Evolutionary conservation across 2,113 vertebrate genomes (phyloP).

Genomic region (Oryctolagus cuniculus): DNA sequence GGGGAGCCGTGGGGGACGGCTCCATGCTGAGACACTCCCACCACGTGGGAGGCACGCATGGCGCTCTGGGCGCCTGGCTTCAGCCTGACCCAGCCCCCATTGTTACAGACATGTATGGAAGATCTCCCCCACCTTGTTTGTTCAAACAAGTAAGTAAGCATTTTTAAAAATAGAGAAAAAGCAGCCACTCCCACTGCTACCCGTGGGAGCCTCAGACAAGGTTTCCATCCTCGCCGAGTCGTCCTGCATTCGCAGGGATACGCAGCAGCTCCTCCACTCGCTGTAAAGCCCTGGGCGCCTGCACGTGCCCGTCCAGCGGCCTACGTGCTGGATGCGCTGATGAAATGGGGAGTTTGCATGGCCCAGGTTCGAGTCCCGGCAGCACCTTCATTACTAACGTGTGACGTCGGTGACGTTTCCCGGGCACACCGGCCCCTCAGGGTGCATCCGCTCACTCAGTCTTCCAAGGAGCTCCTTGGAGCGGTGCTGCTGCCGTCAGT

Average conservation of each 20-base stretch:
- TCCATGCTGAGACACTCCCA: too few relatives aligned
- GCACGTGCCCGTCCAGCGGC: background rate
- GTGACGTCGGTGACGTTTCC: background rate
- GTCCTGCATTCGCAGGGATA: background rate
- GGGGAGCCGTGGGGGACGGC: too few relatives aligned
- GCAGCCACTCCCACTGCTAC: background rate
- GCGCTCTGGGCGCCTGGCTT: too few relatives aligned
- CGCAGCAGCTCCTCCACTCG: background rate
- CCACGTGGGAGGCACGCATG: too few relatives aligned
- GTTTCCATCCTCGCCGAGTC: background rate
- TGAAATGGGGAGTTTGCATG: background rate
- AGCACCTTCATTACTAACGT: conserved; percentile 15
- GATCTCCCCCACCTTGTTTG: background rate
- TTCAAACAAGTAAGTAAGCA: background rate
- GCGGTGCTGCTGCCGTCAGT: background rate
- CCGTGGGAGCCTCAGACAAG: background rate
- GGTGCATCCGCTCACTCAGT: background rate
- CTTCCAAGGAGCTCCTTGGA: conserved; percentile 52
- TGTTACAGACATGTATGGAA: too few relatives aligned
- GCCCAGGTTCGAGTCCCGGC: background rate
- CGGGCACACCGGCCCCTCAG: conserved; percentile 8
- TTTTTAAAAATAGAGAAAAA: background rate
- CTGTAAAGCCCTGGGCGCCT: background rate
- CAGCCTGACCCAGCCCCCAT: too few relatives aligned
- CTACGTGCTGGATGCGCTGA: background rate